Evolutionary conservation across 2,888 invertebrate species (phyloP).

Genomic region (Boloria selene): DNA sequence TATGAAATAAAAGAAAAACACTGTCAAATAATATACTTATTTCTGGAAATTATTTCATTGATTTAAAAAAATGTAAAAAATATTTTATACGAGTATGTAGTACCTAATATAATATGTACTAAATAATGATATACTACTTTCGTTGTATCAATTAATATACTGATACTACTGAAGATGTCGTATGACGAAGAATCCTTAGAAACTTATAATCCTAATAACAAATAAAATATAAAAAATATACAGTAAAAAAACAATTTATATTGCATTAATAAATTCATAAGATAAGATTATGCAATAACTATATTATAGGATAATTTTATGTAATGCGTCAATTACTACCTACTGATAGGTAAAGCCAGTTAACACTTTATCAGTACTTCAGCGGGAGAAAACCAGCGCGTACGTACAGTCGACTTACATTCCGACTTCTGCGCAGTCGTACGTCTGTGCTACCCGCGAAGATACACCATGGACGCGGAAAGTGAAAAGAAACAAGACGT

Average conservation of each 20-base stretch:
- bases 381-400: slow-evolving; percentile 54
- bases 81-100: no score
- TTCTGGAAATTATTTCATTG: no score
- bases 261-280: slow-evolving; percentile 29
- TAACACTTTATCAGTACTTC: slow-evolving; percentile 59
- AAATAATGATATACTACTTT: no score
- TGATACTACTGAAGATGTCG: no score
- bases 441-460: slow-evolving; percentile 46
- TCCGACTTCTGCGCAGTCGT: slow-evolving; percentile 53
- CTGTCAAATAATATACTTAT: no score
- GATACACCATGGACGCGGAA: slow-evolving; percentile 42
- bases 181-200: no score
- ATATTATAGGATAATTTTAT: slow-evolving; percentile 39
- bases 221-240: neutral
- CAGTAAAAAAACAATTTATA: slow-evolving; percentile 25
- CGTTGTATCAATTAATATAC: no score
- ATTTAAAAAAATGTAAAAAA: no score
- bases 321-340: slow-evolving; percentile 51
- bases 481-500: slow-evolving; percentile 48
- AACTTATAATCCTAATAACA: neutral
- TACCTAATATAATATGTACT: no score
- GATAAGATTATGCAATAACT: slow-evolving; percentile 42
- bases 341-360: slow-evolving; percentile 56
- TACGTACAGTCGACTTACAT: slow-evolving; percentile 51
- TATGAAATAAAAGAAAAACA: no score